Base-by-base conservation (phyloP, 2,113 vertebrate genomes). In the Solea senegalensis region DNA sequence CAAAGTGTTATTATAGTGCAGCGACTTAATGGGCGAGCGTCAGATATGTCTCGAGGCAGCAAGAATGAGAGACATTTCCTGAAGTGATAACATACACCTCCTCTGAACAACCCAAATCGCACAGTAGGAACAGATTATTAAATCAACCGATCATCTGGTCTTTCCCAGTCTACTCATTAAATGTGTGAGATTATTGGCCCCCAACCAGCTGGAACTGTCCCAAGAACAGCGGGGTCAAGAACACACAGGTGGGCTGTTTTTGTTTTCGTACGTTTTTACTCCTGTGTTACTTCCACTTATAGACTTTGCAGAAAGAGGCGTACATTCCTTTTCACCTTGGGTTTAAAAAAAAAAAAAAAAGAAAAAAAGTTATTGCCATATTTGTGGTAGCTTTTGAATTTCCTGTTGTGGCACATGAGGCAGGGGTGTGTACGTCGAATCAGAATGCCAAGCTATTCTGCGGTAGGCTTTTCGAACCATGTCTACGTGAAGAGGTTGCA, bases 151-250 rank as follows among this genome's bases (percentile, higher is more conserved):
- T 84, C 76, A 59, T 69, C 52, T 65, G 51, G 54, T 54, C 45
- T 63, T 62, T 69, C 69, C 73, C 77, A n/a, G 74, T 73, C 70
- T 80, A 40, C 70, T 82, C 70, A 77, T 81, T 81, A 70, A 65
- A 64, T 7, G 68, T 69, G 72, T 40, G 40, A 67, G 67, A 80
- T 80, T 41, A 65, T 50, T 56, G 68, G 65, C 56, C 63, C 14
- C 41, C 49, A 15, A 68, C 75, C 73, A 83, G 71, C 79, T 88
- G 81, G 81, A 83, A 15, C 10, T 13, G 34, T 65, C 78, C 72
- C 78, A 71, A 53, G 53, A 81, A 62, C 69, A 27, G 71, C 74
- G 34, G 68, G 75, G 59, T 52, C 56, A 70, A 62, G 62, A 59
- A 16, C 61, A 28, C 57, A 54, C 84, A 74, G 85, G 72, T 78